Evolutionary conservation across 2,113 vertebrate species (phyloP).

Genomic region (Echinops telfairi): DNA sequence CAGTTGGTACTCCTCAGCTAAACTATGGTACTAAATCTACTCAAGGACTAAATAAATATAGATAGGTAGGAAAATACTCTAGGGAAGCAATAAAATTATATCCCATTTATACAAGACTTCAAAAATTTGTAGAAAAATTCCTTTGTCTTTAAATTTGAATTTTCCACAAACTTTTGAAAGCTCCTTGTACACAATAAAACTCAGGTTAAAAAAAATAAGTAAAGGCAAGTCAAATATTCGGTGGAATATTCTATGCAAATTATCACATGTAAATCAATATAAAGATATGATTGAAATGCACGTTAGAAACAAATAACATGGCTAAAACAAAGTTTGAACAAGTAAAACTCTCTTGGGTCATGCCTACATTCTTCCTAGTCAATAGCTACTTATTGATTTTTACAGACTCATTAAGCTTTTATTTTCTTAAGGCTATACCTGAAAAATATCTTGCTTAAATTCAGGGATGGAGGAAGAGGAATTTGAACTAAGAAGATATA

Average conservation of each 20-base stretch:
- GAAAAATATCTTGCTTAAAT: slow-evolving; percentile 24
- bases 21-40: neutral
- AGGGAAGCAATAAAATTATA: slow-evolving; percentile 9
- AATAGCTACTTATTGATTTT: neutral
- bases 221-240: neutral
- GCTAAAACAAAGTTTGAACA: neutral
- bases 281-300: neutral
- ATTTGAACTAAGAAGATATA: slow-evolving; percentile 41
- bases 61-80: neutral
- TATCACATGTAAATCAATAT: slow-evolving; percentile 15
- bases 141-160: no score
- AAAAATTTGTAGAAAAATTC: neutral
- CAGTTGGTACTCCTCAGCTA: neutral
- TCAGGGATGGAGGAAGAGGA: neutral
- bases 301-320: neutral
- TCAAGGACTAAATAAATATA: neutral
- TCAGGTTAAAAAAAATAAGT: neutral
- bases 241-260: neutral
- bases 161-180: no score
- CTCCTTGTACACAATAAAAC: no score
- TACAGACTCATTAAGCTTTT: neutral
- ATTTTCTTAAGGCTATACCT: slow-evolving; percentile 21
- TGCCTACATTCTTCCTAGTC: neutral
- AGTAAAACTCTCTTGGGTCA: neutral
- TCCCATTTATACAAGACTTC: neutral